Conservation (phyloP, 2,888 invertebrate species). For the Trileptium ribeirensis region DNA sequence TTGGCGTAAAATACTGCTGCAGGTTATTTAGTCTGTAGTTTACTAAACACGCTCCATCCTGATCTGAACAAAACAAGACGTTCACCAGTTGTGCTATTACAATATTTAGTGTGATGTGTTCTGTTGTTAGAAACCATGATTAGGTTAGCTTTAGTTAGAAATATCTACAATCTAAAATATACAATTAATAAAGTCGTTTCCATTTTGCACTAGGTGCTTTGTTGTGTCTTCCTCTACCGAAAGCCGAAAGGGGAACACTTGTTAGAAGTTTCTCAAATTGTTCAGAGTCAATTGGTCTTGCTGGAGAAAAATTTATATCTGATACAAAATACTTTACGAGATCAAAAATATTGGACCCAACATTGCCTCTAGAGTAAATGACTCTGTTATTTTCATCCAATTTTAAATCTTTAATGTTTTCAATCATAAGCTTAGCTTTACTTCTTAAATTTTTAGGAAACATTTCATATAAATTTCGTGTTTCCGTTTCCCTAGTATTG, state of each 20-base stretch:
- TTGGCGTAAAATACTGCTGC: too few species aligned
- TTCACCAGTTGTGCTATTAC: neutral
- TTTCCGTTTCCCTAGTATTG: neutral
- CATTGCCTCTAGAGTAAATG: neutral
- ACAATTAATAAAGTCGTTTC: neutral
- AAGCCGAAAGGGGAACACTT: neutral
- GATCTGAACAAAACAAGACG: neutral
- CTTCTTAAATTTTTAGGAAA: neutral
- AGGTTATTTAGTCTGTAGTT: too few species aligned
- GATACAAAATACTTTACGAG: constrained; percentile 13
- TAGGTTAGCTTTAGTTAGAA: neutral
- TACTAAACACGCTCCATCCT: neutral
- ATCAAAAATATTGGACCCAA: constrained; percentile 11
- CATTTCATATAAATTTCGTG: neutral
- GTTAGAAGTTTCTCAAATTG: neutral
- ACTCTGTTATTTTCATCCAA: neutral
- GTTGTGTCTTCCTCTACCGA: neutral
- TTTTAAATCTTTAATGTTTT: constrained; percentile 7
- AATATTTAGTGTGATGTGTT: neutral
- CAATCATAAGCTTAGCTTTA: neutral
- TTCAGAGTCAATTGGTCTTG: constrained; percentile 4
- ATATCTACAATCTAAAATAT: neutral
- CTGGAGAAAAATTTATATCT: neutral
- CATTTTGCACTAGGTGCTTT: neutral
- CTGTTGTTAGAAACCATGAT: neutral